phyloP scores from a whole-genome alignment of 2,888 invertebrate genomes.

The Amitus sp. region DNA sequence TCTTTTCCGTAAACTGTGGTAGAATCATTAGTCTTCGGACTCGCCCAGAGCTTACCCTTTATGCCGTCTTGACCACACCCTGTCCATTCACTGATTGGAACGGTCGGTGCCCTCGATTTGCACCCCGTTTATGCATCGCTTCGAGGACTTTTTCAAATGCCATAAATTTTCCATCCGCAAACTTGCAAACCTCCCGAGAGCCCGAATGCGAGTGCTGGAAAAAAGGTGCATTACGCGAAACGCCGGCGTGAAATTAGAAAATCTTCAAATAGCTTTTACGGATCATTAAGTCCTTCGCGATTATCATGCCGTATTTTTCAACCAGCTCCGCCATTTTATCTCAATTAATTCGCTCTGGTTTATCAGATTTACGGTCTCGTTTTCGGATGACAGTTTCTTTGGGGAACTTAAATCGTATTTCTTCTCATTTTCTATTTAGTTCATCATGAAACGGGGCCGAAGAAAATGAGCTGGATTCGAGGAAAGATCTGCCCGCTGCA shows the following conservation, averaged over 20 bases:
- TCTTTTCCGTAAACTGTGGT: conserved; percentile 13
- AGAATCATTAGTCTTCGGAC: conserved; percentile 30
- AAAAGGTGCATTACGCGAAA: not conserved
- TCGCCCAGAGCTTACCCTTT: conserved; percentile 30
- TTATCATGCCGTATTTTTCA: conserved; percentile 1
- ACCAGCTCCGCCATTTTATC: conserved; percentile 23
- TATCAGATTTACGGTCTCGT: conserved; percentile 38
- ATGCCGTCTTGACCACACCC: conserved; percentile 50
- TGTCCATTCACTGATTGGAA: conserved; percentile 58
- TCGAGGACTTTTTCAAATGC: not conserved
- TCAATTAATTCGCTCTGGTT: conserved; percentile 34
- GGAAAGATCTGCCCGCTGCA: conserved; percentile 40
- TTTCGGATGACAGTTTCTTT: conserved; percentile 31
- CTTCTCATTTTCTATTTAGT: conserved; percentile 35
- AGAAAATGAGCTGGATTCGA: conserved; percentile 27
- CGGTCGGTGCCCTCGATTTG: conserved; percentile 41
- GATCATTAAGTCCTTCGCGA: not conserved
- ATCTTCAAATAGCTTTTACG: not conserved
- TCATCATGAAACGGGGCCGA: conserved; percentile 29
- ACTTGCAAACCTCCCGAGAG: too few species aligned
- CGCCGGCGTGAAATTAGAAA: not conserved
- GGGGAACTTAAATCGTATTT: conserved; percentile 28
- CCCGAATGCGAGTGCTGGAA: too few species aligned
- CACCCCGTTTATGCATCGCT: not conserved
- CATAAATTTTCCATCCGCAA: not conserved